Evolutionary conservation across 2,797 vertebrate species (phyloP).

Genomic region (Hippocampus kuda): DNA sequence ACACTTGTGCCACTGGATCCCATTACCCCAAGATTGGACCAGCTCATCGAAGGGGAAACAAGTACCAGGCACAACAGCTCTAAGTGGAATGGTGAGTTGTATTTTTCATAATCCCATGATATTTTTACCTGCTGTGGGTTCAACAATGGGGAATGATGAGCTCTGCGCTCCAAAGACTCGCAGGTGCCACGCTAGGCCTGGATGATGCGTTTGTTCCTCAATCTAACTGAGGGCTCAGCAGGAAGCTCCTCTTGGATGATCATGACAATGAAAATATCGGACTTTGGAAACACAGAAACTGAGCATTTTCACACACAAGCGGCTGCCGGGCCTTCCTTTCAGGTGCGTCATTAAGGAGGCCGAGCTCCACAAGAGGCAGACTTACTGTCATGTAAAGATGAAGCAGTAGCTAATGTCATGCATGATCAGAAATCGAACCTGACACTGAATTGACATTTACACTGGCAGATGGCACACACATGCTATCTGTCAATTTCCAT

Average conservation of each 20-base stretch:
- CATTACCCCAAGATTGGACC: background rate
- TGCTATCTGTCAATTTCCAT: slow-evolving; percentile 48
- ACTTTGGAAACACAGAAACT: background rate
- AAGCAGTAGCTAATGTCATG: slow-evolving; percentile 55
- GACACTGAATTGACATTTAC: slow-evolving; percentile 63
- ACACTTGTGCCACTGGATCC: background rate
- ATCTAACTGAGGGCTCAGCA: slow-evolving; percentile 20
- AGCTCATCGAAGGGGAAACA: background rate
- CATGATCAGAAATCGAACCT: slow-evolving; percentile 50
- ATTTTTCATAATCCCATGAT: background rate
- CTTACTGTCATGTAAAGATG: slow-evolving; percentile 51
- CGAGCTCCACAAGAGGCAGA: background rate
- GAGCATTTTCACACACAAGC: slow-evolving; percentile 1
- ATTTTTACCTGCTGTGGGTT: background rate
- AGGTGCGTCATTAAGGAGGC: slow-evolving; percentile 1
- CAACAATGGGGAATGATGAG: background rate
- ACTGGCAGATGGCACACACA: slow-evolving; percentile 11
- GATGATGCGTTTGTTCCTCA: slow-evolving; percentile 38
- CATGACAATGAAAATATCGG: slow-evolving; percentile 15
- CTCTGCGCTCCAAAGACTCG: background rate
- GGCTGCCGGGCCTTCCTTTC: slow-evolving; percentile 13
- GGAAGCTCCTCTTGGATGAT: slow-evolving; percentile 26
- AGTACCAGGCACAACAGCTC: background rate
- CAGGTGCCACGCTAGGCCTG: slow-evolving; percentile 35
- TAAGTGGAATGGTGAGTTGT: background rate